Base-by-base conservation (phyloP, 92 coral and sea anemone genomes). In the Siderastrea siderea region DNA sequence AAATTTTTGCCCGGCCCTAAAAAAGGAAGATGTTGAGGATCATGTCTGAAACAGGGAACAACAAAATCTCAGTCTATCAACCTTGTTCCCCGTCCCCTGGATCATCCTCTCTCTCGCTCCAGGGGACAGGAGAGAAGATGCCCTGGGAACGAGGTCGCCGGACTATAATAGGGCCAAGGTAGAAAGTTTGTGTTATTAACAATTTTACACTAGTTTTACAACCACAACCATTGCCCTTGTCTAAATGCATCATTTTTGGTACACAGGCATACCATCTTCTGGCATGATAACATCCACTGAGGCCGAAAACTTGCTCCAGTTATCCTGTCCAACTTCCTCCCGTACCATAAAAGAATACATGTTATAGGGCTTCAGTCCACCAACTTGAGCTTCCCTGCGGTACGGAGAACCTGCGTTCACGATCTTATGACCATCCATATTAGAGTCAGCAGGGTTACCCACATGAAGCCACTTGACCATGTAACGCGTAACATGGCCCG, bases 211-310 rank as follows among this genome's bases (percentile, higher is more conserved):
- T 26, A 26, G 38, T 26, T 26, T 26, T 26, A 26, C 38, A 26
- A 26, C 38, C 38, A 26, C 38, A 26, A 26, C 38, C 38, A 26
- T 26, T 26, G 38, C 38, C 38, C 38, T 26, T 26, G 38, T 26
- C 38, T 26, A 71, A 65, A 16, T 58, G 7, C n/a, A 26, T 16
- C 7, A 46, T 11, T 13, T 10, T 12, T 13, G 38, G n/a, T 16
- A 2, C 13, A 1, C 6, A 69, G 3, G 26, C 91, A 12, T 91
- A 95, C 98, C 92, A 85, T 95, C 98, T 77, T 95, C 98, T 10
- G 96, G 98, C 98, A 95, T 91, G 51, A 94, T 91, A 57, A 91
- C 83, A 88, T 93, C 95, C 17, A 91, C 93, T 15, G 94, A 84
- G 2, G 49, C 87, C 45, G 98, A 95, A 76, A 88, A 91, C n/a